Conservation (phyloP, 2,113 vertebrate species). For the Forbesichthys papilliferus region DNA sequence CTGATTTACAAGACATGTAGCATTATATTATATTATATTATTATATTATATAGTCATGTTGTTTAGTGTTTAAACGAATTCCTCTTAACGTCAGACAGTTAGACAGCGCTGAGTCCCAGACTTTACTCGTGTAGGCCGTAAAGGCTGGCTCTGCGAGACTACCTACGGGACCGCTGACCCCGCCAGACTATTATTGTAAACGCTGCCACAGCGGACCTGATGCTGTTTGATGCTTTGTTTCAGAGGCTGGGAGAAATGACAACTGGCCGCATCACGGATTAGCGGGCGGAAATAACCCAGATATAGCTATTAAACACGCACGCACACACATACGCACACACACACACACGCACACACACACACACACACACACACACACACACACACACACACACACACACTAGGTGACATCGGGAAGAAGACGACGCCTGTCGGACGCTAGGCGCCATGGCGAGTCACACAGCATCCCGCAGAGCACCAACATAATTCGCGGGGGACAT, state of each 20-base stretch:
- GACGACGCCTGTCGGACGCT: conserved; percentile 43
- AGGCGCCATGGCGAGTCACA: no score
- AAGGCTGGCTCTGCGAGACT: background rate
- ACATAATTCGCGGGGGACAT: background rate
- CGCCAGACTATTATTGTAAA: background rate
- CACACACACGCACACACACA: background rate
- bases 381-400: background rate
- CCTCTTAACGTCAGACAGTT: no score
- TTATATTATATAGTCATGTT: no score
- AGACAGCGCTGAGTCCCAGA: no score
- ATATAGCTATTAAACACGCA: background rate
- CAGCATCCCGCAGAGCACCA: background rate
- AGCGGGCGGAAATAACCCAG: background rate
- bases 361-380: background rate
- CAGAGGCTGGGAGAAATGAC: background rate
- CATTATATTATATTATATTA: no score
- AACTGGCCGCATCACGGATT: background rate
- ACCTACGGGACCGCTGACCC: background rate
- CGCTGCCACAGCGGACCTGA: no score
- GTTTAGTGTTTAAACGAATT: no score
- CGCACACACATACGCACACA: background rate
- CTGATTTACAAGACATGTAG: no score
- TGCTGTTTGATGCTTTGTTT: no score
- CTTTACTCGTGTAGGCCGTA: background rate
- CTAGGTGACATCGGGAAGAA: background rate